Evolutionary conservation across 2,113 vertebrate genomes (phyloP), one percentile per base, ranked within the genome.

Genomic region (Xerus inauris): DNA sequence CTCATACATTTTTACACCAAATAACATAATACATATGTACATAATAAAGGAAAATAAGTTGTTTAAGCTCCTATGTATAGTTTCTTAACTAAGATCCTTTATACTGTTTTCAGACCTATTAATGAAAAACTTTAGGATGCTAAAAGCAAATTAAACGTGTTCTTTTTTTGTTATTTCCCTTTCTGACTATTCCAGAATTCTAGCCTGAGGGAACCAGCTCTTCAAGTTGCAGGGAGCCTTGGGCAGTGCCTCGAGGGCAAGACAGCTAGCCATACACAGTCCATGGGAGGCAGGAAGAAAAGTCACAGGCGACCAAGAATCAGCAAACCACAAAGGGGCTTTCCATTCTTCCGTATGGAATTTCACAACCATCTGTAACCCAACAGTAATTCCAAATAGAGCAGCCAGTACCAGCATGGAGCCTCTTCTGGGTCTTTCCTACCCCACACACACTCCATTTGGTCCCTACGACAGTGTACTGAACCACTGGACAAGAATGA

Each of bases 331-430:
- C 79, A 49, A 73, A 51, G 76, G 40, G 45, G 77, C 76, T 82
- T 67, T 62, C 65, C 45, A 73, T 45, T 69, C 92, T 73, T 49
- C 54, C 62, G 76, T 38, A 72, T 85, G 49, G 62, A 94, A 49
- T 89, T 75, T 89, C 79, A 87, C 80, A 81, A 26, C 59, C 65
- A 87, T 69, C 67, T 83, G 65, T 81, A 57, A 95, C 24, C 26
- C 28, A 42, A 59, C 7, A 5, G 84, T 16, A 64, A 51, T 26
- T 73, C 62, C 71, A 30, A 82, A 42, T 42, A 71, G 11, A 32
- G 26, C 49, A 71, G 49, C 71, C 30, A 19, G 73, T 2, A 59
- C 69, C 28, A 2, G 57, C 0, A 0, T 0, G 45, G 51, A n/a
- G 51, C 17, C 38, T 54, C 67, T 75, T 47, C 35, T 30, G 20